Base-by-base conservation (phyloP, 1,140 invertebrate genomes). In the Popillia japonica region DNA sequence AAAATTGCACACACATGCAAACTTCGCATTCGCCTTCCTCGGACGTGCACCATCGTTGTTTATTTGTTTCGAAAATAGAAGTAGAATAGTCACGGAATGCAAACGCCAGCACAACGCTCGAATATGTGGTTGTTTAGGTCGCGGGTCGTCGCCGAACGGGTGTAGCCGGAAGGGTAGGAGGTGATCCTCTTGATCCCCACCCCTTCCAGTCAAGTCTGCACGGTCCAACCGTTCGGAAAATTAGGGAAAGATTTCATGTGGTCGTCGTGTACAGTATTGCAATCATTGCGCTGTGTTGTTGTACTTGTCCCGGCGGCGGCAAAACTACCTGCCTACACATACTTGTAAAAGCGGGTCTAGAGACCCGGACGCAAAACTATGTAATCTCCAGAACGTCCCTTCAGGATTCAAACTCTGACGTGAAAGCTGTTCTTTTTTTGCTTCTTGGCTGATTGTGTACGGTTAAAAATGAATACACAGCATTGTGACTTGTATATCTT, bases 181-280 rank as follows among this genome's bases (percentile, higher is more conserved):
- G 10, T 72, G 6, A n/a, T n/a, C 23, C 68, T 2, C 14, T 72
- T 23, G 27, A 10, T 3, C 17, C 42, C 42, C 27, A 1, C 2
- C 27, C 27, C 27, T 34, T 34, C 27, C 27, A 34, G 40, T 34
- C 42, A 42, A n/a, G 75, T 55, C 75, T 76, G 42, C 75, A 76
- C 72, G 72, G 72, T 48, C 75, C 75, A 76, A n/a, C 44, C 75
- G 55, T 17, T 55, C 22, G 75, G 75, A 76, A 76, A 76, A 76
- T 76, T 76, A 76, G 75, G 75, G 27, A 76, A 76, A 76, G 75
- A 48, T 76, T 61, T 74, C 72, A 40, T 55, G 48, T 55, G 48
- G 48, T 55, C 14, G 48, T 55, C 48, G 48, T 17, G 48, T 55
- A 55, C 48, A n/a, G 14, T 17, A 17, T n/a, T 34, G 27, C 48